Percentiles rank a stretch among this genome's conserved stretches.
These are phyloP conservation scores for Ichneumoninae sp. DNA, from an alignment of 2,888 invertebrate genomes.

Conservation along the genomic window DNA sequence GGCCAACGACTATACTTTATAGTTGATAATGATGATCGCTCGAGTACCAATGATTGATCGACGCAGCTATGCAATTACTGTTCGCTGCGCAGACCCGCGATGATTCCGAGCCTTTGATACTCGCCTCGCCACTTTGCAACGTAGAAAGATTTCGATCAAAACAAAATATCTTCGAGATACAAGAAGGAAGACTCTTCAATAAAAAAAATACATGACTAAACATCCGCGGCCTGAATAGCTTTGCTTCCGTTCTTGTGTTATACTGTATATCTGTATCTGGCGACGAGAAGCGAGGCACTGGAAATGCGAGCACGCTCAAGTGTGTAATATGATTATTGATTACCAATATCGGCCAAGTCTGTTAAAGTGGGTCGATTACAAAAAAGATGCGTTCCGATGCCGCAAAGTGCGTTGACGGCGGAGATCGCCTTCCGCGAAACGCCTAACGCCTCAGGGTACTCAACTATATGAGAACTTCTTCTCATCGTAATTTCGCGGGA, in stretches of 20 bases:
- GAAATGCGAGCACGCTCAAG: conserved; percentile 62
- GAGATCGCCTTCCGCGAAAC: conserved; percentile 23
- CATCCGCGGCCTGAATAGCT: conserved; percentile 36
- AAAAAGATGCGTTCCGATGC: conserved; percentile 7
- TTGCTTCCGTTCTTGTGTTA: not conserved
- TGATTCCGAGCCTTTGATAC: not conserved
- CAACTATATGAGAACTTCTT: conserved; percentile 8
- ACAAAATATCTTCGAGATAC: not conserved
- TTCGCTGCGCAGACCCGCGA: not conserved
- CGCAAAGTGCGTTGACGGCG: conserved; percentile 32
- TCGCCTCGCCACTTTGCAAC: not conserved
- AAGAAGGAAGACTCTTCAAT: not conserved
- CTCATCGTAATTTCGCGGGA: conserved; percentile 8
- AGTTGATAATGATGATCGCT: not conserved
- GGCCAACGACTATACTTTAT: not conserved
- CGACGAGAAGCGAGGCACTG: conserved; percentile 68
- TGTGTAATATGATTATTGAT: conserved; percentile 71
- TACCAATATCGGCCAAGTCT: conserved; percentile 66
- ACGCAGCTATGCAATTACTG: not conserved
- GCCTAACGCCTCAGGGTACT: conserved; percentile 2
- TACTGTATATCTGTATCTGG: not conserved
- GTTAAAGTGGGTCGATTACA: conserved; percentile 71
- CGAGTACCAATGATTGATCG: conserved; percentile 36
- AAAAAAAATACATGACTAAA: conserved; percentile 25
- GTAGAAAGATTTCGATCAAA: too few relatives aligned